Base-by-base conservation (phyloP, 1,140 invertebrate genomes). In the Bombus waltoni region DNA sequence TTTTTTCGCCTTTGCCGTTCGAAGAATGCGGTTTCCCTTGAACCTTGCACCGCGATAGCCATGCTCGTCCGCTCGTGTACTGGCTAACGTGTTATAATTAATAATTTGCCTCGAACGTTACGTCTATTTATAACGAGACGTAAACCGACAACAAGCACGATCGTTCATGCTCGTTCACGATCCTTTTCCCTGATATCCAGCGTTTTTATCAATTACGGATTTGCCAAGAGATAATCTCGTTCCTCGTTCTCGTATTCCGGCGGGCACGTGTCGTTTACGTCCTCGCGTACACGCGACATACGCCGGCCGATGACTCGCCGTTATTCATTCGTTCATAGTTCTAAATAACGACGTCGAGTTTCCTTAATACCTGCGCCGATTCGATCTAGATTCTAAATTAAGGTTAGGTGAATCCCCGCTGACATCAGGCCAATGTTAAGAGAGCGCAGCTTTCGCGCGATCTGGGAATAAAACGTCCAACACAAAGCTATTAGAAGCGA, bases 11-110 rank as follows among this genome's bases (percentile, higher is more conserved):
- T 66, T 5, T n/a, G 32, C 74, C 79, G 91, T 57, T 79, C 70
- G 72, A 82, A 81, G 87, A 92, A 92, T 92, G 91, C 90, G 87
- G 92, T 91, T 93, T 92, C 92, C 93, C 93, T 94, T 93, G 93
- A 94, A 93, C 93, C 90, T 93, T 93, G 93, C 87, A 88, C 91
- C 88, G 85, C 83, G 89, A 65, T 44, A 62, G 38, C 28, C 66
- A 59, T 32, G 81, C 40, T 66, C 81, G 62, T 57, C 44, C 83
- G 18, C 85, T 75, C 65, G 18, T 22, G 1, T 22, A 53, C 79
- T 82, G 77, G 70, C 1, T 40, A 22, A 8, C 18, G 53, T 13
- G 84, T 85, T 85, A 85, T 85, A 81, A 85, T 85, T 85, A 85
- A 74, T 81, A 81, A 85, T 81, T 74, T 47, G 38, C 38, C 40